Conservation (phyloP, 2,797 vertebrate genomes). For the Pangasius larnaudii region DNA sequence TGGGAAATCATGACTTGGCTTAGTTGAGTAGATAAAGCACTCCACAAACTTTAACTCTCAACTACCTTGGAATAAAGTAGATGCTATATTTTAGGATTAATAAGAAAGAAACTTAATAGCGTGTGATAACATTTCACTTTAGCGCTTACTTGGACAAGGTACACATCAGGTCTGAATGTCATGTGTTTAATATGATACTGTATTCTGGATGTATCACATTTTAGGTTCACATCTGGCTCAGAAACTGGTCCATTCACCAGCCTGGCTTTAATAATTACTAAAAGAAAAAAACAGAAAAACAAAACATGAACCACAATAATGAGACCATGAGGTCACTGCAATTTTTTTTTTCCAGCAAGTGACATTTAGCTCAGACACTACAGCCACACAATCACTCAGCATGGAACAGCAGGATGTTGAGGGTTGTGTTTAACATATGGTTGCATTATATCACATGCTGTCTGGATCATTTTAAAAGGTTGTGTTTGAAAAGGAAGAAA, state of each 20-base stretch:
- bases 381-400: conserved; percentile 4
- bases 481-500: conserved; percentile 12
- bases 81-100: neutral
- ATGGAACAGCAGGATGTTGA: neutral
- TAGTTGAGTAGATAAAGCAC: neutral
- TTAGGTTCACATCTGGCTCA: conserved; percentile 35
- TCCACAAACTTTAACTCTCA: neutral
- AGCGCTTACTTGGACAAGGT: neutral
- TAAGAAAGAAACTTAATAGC: too few species aligned
- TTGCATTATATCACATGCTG: conserved; percentile 13
- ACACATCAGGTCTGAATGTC: neutral
- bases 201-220: neutral
- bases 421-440: neutral
- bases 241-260: conserved; percentile 10
- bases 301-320: conserved; percentile 50
- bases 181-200: neutral
- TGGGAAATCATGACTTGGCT: neutral
- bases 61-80: neutral
- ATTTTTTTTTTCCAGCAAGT: conserved; percentile 4
- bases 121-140: neutral
- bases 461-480: conserved; percentile 13
- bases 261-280: conserved; percentile 48
- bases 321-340: conserved; percentile 43
- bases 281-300: conserved; percentile 34
- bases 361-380: conserved; percentile 18